Base-by-base conservation (phyloP, 2,888 invertebrate genomes). In the Catocala nupta region DNA sequence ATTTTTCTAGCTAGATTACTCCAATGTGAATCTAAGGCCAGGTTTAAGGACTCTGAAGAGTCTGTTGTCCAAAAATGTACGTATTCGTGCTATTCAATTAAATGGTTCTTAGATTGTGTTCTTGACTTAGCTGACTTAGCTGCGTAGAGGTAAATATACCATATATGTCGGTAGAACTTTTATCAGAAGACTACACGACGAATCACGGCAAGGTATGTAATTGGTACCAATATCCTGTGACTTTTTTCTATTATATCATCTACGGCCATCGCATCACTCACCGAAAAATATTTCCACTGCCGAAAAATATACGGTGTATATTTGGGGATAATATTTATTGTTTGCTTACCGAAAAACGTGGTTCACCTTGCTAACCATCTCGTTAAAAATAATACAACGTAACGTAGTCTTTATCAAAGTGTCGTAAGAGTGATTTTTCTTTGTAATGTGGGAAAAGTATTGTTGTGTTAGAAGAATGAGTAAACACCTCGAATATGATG, bases 331-430 rank as follows among this genome's bases (percentile, higher is more conserved):
- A 50, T 39, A 48, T 47, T 51, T 48, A 43, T 54, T 53, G 47
- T 59, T 42, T 53, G 48, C 39, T 25, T 25, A 48, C 48, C 39
- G 11, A 56, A 56, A 36, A 3, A 16, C 10, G 6, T 13, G 39
- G 44, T 50, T 51, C 44, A 57, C 50, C 7, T 33, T 55, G 42
- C 55, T 43, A 44, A 55, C 45, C 55, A 56, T 56, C 48, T 56
- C 36, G 55, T 56, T 56, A 48, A 16, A 56, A 56, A 33, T 33
- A 34, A 3, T 33, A 5, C 11, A 6, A 33, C 5, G 33, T 33
- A 34, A 49, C 5, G 0, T n/a, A 2, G 7, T 25, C 6, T 49
- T 34, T 49, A 33, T 34, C 1, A 7, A 13, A 16, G 16, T 3
- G 11, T 5, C 10, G 5, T 47, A 16, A 16, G 47, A 16, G 9